Percentiles rank a stretch among this genome's conserved stretches.
Conservation (phyloP, 2,797 vertebrate species). For the Chloroceryle inda region DNA sequence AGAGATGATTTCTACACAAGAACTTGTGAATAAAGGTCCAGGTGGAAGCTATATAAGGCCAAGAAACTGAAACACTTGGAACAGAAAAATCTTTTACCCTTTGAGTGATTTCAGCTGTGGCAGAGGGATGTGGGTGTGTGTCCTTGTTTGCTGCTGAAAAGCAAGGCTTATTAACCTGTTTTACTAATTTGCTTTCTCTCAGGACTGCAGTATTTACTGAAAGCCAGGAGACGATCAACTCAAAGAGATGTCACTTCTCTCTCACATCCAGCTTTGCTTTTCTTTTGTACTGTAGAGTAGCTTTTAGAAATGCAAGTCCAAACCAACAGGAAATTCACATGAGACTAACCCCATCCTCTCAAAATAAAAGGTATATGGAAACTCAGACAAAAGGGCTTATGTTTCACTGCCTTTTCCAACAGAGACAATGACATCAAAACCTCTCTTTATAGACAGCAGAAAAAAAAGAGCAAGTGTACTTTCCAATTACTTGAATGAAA, state of each 20-base stretch:
- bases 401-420: neutral
- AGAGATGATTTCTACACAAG: rapidly evolving
- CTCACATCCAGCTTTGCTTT: neutral
- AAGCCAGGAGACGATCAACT: neutral
- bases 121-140: neutral
- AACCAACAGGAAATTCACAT: neutral
- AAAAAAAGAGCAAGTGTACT: neutral
- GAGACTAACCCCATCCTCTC: neutral
- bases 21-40: neutral
- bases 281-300: neutral
- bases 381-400: neutral
- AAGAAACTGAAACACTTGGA: neutral
- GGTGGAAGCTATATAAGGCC: neutral
- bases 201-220: neutral
- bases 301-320: neutral
- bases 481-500: neutral
- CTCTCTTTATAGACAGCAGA: neutral
- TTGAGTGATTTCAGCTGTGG: neutral
- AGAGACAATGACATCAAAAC: neutral
- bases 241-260: neutral
- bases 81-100: neutral
- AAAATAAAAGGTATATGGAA: neutral
- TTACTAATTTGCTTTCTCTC: neutral
- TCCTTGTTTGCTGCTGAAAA: neutral
- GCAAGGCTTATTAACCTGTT: neutral